phyloP scores from a whole-genome alignment of 2,797 vertebrate species.

The Pteronotus mesoamericanus region DNA sequence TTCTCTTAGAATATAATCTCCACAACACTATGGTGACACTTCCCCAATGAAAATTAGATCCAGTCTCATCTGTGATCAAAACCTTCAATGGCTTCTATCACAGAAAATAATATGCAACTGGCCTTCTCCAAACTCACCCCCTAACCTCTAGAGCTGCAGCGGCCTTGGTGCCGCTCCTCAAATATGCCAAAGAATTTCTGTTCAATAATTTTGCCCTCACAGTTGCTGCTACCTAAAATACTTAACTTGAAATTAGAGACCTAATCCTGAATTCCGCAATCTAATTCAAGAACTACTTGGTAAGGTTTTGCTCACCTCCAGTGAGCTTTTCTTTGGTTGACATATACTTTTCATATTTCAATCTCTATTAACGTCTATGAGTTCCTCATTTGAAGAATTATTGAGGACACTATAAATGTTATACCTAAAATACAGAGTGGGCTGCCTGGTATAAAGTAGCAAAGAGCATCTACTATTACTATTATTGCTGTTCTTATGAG shows the following conservation, averaged over 20 bases:
- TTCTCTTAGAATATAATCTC: neutral
- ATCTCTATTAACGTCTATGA: neutral
- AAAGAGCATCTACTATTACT: neutral
- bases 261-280: neutral
- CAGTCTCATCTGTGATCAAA: neutral
- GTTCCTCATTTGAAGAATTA: neutral
- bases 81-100: neutral
- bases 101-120: neutral
- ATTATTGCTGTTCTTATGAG: neutral
- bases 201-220: neutral
- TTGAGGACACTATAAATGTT: neutral
- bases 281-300: neutral
- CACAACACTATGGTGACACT: neutral
- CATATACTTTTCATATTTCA: neutral
- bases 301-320: neutral
- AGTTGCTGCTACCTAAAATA: neutral
- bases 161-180: neutral
- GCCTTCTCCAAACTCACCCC: neutral
- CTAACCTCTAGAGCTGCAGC: neutral
- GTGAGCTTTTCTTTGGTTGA: neutral
- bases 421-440: neutral
- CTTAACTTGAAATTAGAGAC: neutral
- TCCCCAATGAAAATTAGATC: neutral
- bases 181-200: neutral
- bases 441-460: neutral